Evolutionary conservation across 2,113 vertebrate species (phyloP).

Genomic region (Oreotrochilus melanogaster): DNA sequence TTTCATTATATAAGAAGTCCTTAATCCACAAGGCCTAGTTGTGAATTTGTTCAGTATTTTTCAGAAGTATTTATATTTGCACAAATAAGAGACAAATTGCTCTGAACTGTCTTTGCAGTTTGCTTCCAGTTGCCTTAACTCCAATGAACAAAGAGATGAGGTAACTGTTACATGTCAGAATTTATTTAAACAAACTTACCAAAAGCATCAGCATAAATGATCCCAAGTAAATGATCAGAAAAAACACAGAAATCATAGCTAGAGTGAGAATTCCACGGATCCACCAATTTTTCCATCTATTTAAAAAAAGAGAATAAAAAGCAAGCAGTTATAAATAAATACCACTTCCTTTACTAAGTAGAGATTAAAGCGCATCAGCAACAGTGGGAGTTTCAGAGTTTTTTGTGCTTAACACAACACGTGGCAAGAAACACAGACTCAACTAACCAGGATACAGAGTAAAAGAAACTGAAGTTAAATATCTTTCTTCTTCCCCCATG

Average conservation of each 20-base stretch:
- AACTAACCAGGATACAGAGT: neutral
- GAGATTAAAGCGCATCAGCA: neutral
- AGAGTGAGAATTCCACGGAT: conserved; percentile 94
- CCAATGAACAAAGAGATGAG: neutral
- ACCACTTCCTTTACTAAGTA: neutral
- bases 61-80: neutral
- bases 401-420: neutral
- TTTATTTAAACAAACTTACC: conserved; percentile 75
- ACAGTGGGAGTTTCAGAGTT: neutral
- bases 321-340: neutral
- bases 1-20: neutral
- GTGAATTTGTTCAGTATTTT: neutral
- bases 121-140: neutral
- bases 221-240: conserved; percentile 93
- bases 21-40: neutral
- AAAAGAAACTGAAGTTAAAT: neutral
- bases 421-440: neutral
- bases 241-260: conserved; percentile 93
- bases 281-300: conserved; percentile 99
- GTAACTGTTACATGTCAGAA: neutral
- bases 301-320: neutral
- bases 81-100: neutral
- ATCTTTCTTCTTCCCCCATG: neutral
- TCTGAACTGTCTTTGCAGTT: neutral
- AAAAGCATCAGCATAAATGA: conserved; percentile 92